Evolutionary conservation across 2,113 vertebrate species (phyloP), one percentile per base, ranked within the genome.

Genomic region (Daboia siamensis): DNA sequence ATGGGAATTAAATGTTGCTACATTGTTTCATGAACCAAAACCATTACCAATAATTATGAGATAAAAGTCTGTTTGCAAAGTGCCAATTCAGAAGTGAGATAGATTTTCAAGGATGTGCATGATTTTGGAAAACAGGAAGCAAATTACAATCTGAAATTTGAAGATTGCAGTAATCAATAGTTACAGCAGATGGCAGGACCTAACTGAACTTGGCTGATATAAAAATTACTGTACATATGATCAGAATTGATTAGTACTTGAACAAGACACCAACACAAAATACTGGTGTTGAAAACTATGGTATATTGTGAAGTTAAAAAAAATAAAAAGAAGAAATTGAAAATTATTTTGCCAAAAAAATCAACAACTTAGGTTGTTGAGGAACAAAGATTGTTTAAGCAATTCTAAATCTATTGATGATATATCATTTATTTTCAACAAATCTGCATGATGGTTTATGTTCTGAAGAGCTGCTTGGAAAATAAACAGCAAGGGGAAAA

Each of bases 121-220:
- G n/a, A 93, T 33, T 61, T 48, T 92, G 64, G 51, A 92, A 86
- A 86, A 12, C 21, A 88, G 61, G 56, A 86, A 95, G 91, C 39
- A 56, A 93, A 52, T 6, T 93, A 51, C 93, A 91, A 48, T 91
- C 91, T 94, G 89, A 80, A 44, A 21, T 39, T 61, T 93, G 92
- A 91, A 95, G 91, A 89, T 95, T 94, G 92, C 94, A 95, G 94
- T 95, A 95, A 94, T 69, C 87, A 93, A 5, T 64, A 74, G 74
- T 33, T 17, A 80, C 74, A 80, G 74, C 74, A 80, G 74, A 80
- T 80, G 33, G 33, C 74, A 80, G 74, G 33, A 80, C 33, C 74
- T 80, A 80, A 80, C 74, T 80, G 17, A 80, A 80, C 33, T 44
- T 80, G 74, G 33, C 3, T 80, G 17, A 21, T 80, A 44, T 44